These are phyloP conservation scores for Sorex araneus DNA, from an alignment of 2,113 vertebrate species.

Conservation along the genomic window DNA sequence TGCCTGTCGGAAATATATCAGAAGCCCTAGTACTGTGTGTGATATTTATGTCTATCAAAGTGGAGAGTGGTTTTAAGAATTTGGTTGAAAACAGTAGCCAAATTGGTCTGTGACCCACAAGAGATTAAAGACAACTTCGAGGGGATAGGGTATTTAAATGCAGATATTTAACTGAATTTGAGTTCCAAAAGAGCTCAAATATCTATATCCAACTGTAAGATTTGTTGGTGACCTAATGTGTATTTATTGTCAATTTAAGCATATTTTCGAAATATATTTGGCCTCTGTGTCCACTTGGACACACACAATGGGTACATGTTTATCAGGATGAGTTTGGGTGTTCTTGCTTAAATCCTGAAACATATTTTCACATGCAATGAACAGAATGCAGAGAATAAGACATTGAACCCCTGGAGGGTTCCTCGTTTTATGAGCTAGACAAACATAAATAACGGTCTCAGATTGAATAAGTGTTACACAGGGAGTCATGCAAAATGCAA, in stretches of 20 bases:
- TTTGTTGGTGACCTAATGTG: conserved; percentile 51
- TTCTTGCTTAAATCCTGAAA: conserved; percentile 53
- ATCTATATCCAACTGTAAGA: conserved; percentile 28
- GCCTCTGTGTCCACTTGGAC: conserved; percentile 38
- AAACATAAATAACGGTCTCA: conserved; percentile 45
- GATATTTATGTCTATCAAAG: conserved; percentile 52
- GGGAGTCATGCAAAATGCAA: conserved; percentile 39
- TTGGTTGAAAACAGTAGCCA: background rate
- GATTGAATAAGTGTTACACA: conserved; percentile 45
- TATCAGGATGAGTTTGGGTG: conserved; percentile 56
- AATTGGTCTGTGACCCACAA: conserved; percentile 23
- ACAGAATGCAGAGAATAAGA: conserved; percentile 8
- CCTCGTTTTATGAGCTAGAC: conserved; percentile 41
- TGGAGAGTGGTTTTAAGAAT: conserved; percentile 57
- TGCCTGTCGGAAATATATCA: conserved; percentile 22
- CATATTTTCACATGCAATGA: conserved; percentile 55
- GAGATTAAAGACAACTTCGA: conserved; percentile 54
- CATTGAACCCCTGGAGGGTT: background rate
- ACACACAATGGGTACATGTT: conserved; percentile 46
- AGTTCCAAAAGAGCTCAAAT: conserved; percentile 41
- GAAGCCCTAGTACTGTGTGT: background rate
- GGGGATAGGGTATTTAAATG: background rate
- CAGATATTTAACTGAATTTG: too few relatives aligned
- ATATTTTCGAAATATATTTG: conserved; percentile 55
- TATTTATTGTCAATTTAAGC: conserved; percentile 49